Evolutionary conservation across 2,888 invertebrate genomes (phyloP).

Genomic region (Pyrrhosoma nymphula): DNA sequence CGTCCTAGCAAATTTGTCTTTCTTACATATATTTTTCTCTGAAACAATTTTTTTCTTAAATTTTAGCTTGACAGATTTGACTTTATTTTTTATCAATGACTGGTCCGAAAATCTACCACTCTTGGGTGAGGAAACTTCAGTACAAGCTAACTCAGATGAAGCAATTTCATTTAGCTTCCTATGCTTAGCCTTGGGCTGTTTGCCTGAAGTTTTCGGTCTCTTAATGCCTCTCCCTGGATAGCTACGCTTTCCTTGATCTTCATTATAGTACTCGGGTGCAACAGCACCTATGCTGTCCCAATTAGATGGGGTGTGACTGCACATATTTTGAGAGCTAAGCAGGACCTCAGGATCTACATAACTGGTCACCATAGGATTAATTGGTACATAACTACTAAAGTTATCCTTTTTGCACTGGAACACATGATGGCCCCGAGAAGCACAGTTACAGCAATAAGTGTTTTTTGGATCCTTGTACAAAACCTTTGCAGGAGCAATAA

Average conservation of each 20-base stretch:
- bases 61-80: not conserved
- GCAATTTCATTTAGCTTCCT: not conserved
- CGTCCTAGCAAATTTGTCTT: not conserved
- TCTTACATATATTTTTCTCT: not conserved
- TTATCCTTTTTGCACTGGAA: constrained; percentile 52
- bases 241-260: not conserved
- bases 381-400: constrained; percentile 2
- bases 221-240: not conserved
- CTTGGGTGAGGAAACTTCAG: not conserved
- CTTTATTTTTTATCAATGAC: not conserved
- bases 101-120: not conserved
- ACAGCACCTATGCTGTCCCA: not conserved
- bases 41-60: not conserved
- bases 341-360: not conserved
- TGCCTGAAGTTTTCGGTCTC: not conserved
- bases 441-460: constrained; percentile 56
- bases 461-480: constrained; percentile 25
- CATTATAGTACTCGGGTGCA: not conserved
- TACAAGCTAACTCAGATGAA: not conserved
- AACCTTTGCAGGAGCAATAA: not conserved
- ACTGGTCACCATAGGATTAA: not conserved
- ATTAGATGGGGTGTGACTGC: not conserved
- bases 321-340: not conserved
- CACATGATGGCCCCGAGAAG: constrained; percentile 54
- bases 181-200: not conserved